Evolutionary conservation across 1,140 invertebrate genomes (phyloP).

Genomic region (Drosophila aff.): DNA sequence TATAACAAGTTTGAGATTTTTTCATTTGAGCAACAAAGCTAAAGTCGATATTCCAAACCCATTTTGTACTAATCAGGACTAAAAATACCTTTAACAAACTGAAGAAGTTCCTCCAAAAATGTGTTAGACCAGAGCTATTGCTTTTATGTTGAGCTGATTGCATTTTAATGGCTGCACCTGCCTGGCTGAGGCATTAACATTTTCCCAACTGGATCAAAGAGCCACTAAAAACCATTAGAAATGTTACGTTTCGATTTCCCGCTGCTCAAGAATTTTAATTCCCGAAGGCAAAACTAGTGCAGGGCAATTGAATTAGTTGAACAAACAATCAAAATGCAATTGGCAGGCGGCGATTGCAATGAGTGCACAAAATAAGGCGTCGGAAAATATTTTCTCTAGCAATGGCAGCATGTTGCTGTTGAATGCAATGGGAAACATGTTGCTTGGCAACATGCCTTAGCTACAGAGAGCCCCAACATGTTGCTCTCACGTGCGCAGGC

Average conservation of each 20-base stretch:
- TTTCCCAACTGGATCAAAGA: conserved; percentile 17
- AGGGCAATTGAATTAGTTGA: conserved; percentile 39
- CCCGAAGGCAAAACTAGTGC: conserved; percentile 10
- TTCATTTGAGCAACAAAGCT: not conserved
- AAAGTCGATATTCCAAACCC: not conserved
- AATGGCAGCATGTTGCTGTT: not conserved
- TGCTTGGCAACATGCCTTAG: conserved; percentile 1
- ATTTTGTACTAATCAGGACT: not conserved
- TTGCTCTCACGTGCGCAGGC: conserved; percentile 43
- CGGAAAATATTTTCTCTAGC: conserved; percentile 5
- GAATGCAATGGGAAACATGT: conserved; percentile 1
- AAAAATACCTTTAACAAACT: not conserved
- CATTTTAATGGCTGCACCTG: conserved; percentile 33
- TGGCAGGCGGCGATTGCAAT: conserved; percentile 17
- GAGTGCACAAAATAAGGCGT: not conserved
- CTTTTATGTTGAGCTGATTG: conserved; percentile 15
- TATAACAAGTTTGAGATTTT: not conserved
- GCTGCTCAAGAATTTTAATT: conserved; percentile 31
- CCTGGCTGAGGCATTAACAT: conserved; percentile 1
- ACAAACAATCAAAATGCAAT: conserved; percentile 51
- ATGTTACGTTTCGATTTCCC: conserved; percentile 5
- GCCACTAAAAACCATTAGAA: conserved; percentile 11
- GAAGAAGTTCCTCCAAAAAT: not conserved
- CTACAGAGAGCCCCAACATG: conserved; percentile 15
- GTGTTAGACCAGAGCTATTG: conserved; percentile 6